Evolutionary conservation across 2,113 vertebrate genomes (phyloP).

Genomic region (Hemicordylus capensis): DNA sequence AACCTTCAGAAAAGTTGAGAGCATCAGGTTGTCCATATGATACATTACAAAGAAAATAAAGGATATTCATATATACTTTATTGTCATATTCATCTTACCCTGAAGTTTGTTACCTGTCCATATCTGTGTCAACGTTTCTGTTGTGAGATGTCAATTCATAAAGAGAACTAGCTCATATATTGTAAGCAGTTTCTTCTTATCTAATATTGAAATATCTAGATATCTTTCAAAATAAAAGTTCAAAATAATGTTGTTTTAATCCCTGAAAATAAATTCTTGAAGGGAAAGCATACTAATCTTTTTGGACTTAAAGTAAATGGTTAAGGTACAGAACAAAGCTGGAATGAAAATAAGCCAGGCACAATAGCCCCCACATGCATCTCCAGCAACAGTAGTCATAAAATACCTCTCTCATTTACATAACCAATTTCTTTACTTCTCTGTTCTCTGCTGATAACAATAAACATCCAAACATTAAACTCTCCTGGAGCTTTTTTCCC

Average conservation of each 20-base stretch:
- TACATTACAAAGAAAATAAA: background rate
- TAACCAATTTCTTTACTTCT: background rate
- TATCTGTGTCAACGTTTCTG: background rate
- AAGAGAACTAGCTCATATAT: background rate
- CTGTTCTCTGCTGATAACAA: conserved; percentile 1
- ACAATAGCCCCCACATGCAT: background rate
- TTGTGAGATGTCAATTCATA: background rate
- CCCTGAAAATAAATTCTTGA: background rate
- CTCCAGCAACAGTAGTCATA: background rate
- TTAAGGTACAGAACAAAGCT: background rate
- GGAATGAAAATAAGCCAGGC: background rate
- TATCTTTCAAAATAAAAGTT: background rate
- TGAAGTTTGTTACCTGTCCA: background rate
- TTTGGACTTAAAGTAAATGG: background rate
- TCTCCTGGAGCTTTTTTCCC: conserved; percentile 5
- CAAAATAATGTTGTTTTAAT: background rate
- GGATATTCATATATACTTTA: background rate
- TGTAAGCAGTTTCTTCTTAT: background rate
- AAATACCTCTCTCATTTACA: background rate
- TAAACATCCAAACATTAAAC: background rate
- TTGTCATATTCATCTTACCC: background rate
- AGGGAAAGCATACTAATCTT: background rate
- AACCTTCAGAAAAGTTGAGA: background rate
- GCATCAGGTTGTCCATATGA: no score
- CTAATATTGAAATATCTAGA: background rate